phyloP scores from a whole-genome alignment of 2,113 vertebrate genomes.

The Heteronetta atricapilla region DNA sequence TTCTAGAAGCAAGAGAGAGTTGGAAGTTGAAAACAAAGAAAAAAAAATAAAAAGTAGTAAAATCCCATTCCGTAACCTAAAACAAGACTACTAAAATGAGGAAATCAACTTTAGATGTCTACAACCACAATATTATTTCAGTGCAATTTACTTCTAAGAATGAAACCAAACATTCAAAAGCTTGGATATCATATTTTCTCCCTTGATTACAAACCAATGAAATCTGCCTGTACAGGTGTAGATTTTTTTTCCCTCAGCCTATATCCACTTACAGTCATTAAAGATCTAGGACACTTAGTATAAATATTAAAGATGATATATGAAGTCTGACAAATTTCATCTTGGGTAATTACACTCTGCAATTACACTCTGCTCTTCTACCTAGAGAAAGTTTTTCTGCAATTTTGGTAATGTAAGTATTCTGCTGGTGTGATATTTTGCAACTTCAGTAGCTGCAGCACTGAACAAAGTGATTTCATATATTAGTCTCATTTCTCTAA shows the following conservation, averaged over 20 bases:
- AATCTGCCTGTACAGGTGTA: neutral
- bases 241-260: neutral
- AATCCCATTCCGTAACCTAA: neutral
- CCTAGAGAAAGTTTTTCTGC: neutral
- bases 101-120: neutral
- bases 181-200: neutral
- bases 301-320: slow-evolving; percentile 33
- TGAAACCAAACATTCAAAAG: neutral
- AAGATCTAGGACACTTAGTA: neutral
- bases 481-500: neutral
- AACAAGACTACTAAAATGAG: neutral
- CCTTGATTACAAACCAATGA: slow-evolving; percentile 14
- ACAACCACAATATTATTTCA: neutral
- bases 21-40: slow-evolving; percentile 21
- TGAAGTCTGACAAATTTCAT: slow-evolving; percentile 40
- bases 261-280: neutral
- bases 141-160: neutral
- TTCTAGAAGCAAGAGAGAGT: neutral
- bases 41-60: neutral
- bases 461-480: neutral
- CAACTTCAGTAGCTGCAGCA: neutral
- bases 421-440: neutral
- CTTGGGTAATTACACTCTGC: neutral
- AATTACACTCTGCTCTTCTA: neutral
- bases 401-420: neutral